Evolutionary conservation across 2,113 vertebrate species (phyloP).

Genomic region (Nanorana parkeri): DNA sequence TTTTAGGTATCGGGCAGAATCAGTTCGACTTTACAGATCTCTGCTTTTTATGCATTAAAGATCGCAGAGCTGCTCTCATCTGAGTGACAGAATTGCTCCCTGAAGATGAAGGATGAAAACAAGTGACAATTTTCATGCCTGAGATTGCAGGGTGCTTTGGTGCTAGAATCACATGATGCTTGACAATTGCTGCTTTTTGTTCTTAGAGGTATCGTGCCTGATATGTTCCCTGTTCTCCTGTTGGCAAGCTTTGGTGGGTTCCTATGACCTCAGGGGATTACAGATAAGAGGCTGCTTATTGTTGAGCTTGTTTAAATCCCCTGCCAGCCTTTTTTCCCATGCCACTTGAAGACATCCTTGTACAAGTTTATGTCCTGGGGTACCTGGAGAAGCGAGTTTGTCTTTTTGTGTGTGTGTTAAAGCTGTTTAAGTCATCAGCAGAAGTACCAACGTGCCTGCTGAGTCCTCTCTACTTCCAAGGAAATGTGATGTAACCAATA

Average conservation of each 20-base stretch:
- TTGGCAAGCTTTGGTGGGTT: conserved; percentile 49
- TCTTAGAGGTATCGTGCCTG: not conserved
- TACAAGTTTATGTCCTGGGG: conserved; percentile 38
- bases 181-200: conserved; percentile 17
- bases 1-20: too few relatives aligned
- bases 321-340: conserved; percentile 49
- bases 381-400: not conserved
- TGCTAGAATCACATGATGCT: not conserved
- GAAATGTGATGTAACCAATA: not conserved
- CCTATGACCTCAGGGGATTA: conserved; percentile 49
- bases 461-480: not conserved
- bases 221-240: conserved; percentile 4
- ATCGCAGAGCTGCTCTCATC: not conserved
- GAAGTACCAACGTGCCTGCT: not conserved
- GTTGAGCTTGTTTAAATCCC: conserved; percentile 45
- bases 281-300: conserved; percentile 50
- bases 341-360: conserved; percentile 38
- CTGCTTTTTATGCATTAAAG: too few relatives aligned
- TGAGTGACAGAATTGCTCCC: not conserved
- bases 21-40: too few relatives aligned
- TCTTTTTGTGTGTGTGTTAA: not conserved
- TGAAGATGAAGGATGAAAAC: not conserved
- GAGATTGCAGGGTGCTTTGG: not conserved
- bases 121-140: not conserved
- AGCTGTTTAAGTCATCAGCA: not conserved